These are phyloP conservation scores for Megalurothrips usitatus DNA, from an alignment of 2,888 invertebrate genomes.

Conservation along the genomic window DNA sequence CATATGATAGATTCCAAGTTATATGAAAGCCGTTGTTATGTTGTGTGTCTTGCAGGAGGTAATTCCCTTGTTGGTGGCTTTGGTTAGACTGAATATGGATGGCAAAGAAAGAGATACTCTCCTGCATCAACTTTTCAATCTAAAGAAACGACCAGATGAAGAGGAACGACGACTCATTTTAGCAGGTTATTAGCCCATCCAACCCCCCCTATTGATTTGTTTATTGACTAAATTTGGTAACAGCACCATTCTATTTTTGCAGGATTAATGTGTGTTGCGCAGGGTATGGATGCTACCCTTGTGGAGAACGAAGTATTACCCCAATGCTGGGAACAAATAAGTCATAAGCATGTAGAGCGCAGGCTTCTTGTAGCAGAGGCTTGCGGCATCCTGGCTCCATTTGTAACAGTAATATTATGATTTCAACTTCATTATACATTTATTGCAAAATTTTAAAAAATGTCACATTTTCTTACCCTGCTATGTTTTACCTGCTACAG, in stretches of 20 bases:
- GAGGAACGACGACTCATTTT: constrained; percentile 59
- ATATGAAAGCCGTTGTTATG: background rate
- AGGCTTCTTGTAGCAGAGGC: constrained; percentile 64
- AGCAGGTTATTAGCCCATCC: constrained; percentile 45
- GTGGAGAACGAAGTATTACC: constrained; percentile 65
- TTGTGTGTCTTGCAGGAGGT: constrained; percentile 50
- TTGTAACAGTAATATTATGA: constrained; percentile 53
- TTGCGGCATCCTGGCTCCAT: constrained; percentile 61
- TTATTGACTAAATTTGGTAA: background rate
- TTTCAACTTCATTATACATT: constrained; percentile 27
- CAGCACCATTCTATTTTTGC: constrained; percentile 45
- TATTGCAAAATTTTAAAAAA: background rate
- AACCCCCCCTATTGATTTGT: constrained; percentile 24
- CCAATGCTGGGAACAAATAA: constrained; percentile 68
- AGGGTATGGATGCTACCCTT: constrained; percentile 47
- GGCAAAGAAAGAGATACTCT: constrained; percentile 57
- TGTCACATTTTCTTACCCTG: background rate
- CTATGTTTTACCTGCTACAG: constrained; percentile 42
- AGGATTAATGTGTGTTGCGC: constrained; percentile 50
- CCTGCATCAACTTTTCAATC: constrained; percentile 62
- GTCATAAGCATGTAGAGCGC: constrained; percentile 61
- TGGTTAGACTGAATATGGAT: constrained; percentile 57
- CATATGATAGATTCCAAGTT: background rate
- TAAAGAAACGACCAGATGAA: constrained; percentile 65
- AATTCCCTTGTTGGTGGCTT: constrained; percentile 59